phyloP scores from a whole-genome alignment of 2,113 vertebrate species.

The Motacilla alba region DNA sequence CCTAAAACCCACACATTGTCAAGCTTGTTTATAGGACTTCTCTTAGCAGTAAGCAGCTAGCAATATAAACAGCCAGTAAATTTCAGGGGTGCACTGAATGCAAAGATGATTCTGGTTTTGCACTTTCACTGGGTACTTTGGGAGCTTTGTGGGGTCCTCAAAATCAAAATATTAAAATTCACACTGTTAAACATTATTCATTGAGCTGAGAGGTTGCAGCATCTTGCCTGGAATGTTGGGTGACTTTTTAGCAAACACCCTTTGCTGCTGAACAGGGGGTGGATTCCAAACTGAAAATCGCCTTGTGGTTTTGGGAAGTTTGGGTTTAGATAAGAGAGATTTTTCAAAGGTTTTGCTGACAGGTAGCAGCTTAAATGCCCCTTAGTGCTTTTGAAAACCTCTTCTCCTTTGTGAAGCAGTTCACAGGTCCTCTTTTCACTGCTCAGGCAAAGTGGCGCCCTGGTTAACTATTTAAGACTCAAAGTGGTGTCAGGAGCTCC shows the following conservation, averaged over 20 bases:
- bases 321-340: not conserved
- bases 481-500: not conserved
- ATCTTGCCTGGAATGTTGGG: not conserved
- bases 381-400: slow-evolving; percentile 8
- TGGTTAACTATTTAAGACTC: not conserved
- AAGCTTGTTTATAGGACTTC: not conserved
- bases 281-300: not conserved
- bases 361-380: not conserved
- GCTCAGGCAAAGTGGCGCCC: not conserved
- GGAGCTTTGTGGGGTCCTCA: not conserved
- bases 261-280: not conserved
- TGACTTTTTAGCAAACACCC: not conserved
- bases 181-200: not conserved
- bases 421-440: not conserved
- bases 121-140: not conserved
- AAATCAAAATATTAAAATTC: slow-evolving; percentile 37
- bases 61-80: slow-evolving; percentile 14
- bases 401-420: not conserved
- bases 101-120: not conserved
- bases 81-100: not conserved
- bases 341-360: slow-evolving; percentile 24
- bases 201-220: not conserved
- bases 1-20: not conserved
- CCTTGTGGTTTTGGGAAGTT: not conserved
- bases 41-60: not conserved